A percentile compares a stretch with the other conserved stretches of the same genome.
Conservation (phyloP, 2,113 vertebrate species). For the Halcyon senegalensis region DNA sequence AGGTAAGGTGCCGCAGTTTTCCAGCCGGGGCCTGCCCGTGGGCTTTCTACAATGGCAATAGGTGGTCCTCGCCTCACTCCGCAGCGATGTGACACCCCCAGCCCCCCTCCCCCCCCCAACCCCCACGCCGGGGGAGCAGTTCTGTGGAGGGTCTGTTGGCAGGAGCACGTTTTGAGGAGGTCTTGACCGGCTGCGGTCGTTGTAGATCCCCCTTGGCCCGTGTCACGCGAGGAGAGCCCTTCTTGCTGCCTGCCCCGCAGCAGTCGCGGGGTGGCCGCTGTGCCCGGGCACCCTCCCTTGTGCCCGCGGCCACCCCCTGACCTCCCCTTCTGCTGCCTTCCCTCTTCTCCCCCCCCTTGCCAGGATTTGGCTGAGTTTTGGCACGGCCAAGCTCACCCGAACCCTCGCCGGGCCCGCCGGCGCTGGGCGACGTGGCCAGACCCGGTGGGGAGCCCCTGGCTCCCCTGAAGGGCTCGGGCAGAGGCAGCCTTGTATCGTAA, state of each 20-base stretch:
- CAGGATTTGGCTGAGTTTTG: too few relatives aligned
- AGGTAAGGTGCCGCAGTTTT: conserved; percentile 59
- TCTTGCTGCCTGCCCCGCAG: background rate
- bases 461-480: background rate
- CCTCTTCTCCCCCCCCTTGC: too few relatives aligned
- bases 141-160: background rate
- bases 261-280: background rate
- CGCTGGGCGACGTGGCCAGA: accelerated
- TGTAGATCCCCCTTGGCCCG: background rate
- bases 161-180: background rate
- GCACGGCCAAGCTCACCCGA: accelerated
- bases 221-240: background rate
- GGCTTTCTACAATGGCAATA: conserved; percentile 13
- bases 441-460: background rate
- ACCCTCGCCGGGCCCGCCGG: background rate
- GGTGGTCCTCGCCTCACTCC: conserved; percentile 51
- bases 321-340: too few relatives aligned
- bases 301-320: too few relatives aligned
- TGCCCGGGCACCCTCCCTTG: too few relatives aligned
- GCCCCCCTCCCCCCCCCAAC: background rate
- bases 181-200: background rate
- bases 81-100: conserved; percentile 18
- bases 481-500: background rate
- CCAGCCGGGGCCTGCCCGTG: conserved; percentile 62
- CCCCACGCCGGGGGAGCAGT: background rate